A percentile compares a stretch with the other conserved stretches of the same genome.
Conservation (phyloP, 2,888 invertebrate genomes). For the Watsonalla binaria region DNA sequence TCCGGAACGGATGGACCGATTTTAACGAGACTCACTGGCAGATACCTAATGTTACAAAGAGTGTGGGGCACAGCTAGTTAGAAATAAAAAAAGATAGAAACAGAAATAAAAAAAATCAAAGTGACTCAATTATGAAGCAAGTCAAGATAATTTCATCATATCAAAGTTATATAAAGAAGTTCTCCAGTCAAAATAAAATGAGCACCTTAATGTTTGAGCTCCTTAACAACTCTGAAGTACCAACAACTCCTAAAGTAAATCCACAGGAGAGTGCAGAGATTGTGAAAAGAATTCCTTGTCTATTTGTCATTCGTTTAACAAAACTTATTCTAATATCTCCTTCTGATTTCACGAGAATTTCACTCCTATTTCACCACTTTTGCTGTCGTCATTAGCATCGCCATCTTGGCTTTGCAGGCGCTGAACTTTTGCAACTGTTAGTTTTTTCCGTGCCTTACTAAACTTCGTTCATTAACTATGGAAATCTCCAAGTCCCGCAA, state of each 20-base stretch:
- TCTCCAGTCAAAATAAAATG: too few relatives aligned
- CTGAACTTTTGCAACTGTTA: constrained; percentile 9
- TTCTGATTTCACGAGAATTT: background rate
- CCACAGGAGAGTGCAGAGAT: background rate
- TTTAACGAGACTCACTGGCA: too few relatives aligned
- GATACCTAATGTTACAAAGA: too few relatives aligned
- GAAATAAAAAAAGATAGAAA: too few relatives aligned
- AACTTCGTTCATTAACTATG: constrained; percentile 19
- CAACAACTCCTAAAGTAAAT: background rate
- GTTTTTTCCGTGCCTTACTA: constrained; percentile 16
- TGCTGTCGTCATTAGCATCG: constrained; percentile 23
- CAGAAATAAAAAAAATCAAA: too few relatives aligned
- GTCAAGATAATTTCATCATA: too few relatives aligned
- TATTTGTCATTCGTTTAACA: background rate
- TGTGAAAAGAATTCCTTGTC: background rate
- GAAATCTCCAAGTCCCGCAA: constrained; percentile 13
- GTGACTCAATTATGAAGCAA: too few relatives aligned
- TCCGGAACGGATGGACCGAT: too few relatives aligned
- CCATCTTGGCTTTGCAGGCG: constrained; percentile 29
- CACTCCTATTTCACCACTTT: background rate
- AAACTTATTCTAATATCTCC: background rate
- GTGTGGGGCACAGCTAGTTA: too few relatives aligned
- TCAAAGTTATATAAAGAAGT: too few relatives aligned
- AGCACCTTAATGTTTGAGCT: too few relatives aligned
- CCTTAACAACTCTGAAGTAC: too few relatives aligned